phyloP scores from a whole-genome alignment of 2,113 vertebrate species.

The Cinclus mexicanus region DNA sequence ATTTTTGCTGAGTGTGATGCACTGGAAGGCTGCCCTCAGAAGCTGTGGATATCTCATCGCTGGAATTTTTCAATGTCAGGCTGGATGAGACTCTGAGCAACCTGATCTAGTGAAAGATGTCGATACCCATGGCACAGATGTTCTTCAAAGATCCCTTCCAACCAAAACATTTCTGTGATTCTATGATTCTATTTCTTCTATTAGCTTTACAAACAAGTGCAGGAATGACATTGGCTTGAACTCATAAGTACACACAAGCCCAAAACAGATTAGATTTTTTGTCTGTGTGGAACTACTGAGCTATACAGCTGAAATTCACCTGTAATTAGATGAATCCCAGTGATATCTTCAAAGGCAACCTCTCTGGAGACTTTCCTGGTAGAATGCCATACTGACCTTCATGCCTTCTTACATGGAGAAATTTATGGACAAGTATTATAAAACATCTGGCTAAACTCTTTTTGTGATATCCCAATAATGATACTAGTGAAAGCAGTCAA shows the following conservation, averaged over 20 bases:
- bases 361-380: not conserved
- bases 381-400: not conserved
- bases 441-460: not conserved
- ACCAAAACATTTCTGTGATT: not conserved
- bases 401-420: not conserved
- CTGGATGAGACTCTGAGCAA: not conserved
- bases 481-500: not conserved
- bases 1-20: not conserved
- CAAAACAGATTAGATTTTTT: not conserved
- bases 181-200: not conserved
- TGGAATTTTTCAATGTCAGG: not conserved
- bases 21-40: not conserved
- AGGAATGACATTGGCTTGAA: not conserved
- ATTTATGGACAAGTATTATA: not conserved
- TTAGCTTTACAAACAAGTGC: not conserved
- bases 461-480: not conserved
- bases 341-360: not conserved
- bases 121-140: not conserved
- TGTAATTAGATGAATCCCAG: not conserved
- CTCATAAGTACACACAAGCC: not conserved
- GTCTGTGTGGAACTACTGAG: not conserved
- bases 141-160: not conserved
- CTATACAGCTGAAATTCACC: not conserved
- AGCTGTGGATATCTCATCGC: not conserved
- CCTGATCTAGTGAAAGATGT: not conserved